Evolutionary conservation across 2,113 vertebrate species (phyloP), one percentile per base, ranked within the genome.

Genomic region (Atractosteus spatula): DNA sequence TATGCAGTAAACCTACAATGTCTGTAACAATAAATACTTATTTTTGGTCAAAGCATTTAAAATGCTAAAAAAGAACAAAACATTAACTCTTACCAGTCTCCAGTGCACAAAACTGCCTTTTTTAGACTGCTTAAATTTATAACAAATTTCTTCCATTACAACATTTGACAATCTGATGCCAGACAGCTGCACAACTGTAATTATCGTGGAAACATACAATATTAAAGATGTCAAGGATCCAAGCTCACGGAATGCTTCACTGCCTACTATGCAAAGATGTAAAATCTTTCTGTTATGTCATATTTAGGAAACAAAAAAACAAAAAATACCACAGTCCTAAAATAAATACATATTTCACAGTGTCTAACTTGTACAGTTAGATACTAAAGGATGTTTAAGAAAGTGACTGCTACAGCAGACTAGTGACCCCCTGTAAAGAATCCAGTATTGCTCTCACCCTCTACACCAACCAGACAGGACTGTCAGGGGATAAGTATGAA

Each of bases 191-290:
- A 69, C 59, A 61, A 44, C 17, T 16, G 12, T 44, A 68, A n/a
- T 12, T 16, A 17, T 45, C 45, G 8, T 17, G 1, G 45, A 10
- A 11, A 43, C 71, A 55, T 76, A 68, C 71, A 76, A 74, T 76
- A 79, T 69, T 76, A 70, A 71, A 76, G 17, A 67, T 16, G 13
- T 2, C 47, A 59, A 14, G 11, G 8, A 14, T 29, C 56, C 56
- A 59, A 12, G 11, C 2, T 4, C 56, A 59, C 13, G 56, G 11
- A 59, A 4, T 12, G 56, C 11, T 14, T n/a, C 4, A 4, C 56
- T 14, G 56, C 11, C 56, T 12, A 14, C 56, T 59, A 7, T 51
- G 3, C 12, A 59, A 4, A 59, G 11, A 71, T 29, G 11, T 45
- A 68, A 51, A 7, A 5, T 51, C 3, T 0, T 51, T 51, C 10